These are phyloP conservation scores for Drosophila arawakana DNA, from an alignment of 1,140 invertebrate species.

Conservation along the genomic window DNA sequence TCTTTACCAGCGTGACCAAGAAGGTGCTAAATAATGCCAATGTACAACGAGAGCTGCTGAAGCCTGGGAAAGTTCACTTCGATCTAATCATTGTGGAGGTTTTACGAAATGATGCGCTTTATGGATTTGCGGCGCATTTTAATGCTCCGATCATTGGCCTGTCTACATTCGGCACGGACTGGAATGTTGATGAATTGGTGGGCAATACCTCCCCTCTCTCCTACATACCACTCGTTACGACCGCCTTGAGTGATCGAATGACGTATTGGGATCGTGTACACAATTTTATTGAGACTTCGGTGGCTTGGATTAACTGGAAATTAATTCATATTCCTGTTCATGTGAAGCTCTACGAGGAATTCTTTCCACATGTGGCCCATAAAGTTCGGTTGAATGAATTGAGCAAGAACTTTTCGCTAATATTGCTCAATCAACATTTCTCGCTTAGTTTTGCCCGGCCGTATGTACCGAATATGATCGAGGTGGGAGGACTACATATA, in stretches of 20 bases:
- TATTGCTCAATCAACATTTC: slow-evolving; percentile 87
- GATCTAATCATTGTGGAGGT: slow-evolving; percentile 72
- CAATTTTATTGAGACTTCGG: slow-evolving; percentile 71
- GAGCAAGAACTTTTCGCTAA: slow-evolving; percentile 84
- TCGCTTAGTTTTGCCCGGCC: slow-evolving; percentile 85
- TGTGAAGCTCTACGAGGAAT: slow-evolving; percentile 68
- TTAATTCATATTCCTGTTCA: slow-evolving; percentile 63
- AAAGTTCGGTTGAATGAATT: slow-evolving; percentile 56
- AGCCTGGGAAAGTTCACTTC: slow-evolving; percentile 51
- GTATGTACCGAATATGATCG: slow-evolving; percentile 86
- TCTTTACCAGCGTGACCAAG: slow-evolving; percentile 40
- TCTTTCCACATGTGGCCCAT: slow-evolving; percentile 83
- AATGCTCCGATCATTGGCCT: slow-evolving; percentile 77
- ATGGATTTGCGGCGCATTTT: slow-evolving; percentile 73
- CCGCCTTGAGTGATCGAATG: slow-evolving; percentile 81
- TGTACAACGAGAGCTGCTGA: slow-evolving; percentile 51
- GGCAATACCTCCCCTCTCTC: slow-evolving; percentile 81
- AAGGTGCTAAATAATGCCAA: slow-evolving; percentile 52
- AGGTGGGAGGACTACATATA: slow-evolving; percentile 87
- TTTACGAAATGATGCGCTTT: slow-evolving; percentile 60
- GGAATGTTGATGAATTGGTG: slow-evolving; percentile 73
- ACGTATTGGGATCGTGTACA: slow-evolving; percentile 81
- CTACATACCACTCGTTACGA: slow-evolving; percentile 75
- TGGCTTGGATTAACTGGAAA: slow-evolving; percentile 56
- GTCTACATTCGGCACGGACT: slow-evolving; percentile 74